phyloP scores from a whole-genome alignment of 2,888 invertebrate species.

The Poecilobothrus nobilitatus region DNA sequence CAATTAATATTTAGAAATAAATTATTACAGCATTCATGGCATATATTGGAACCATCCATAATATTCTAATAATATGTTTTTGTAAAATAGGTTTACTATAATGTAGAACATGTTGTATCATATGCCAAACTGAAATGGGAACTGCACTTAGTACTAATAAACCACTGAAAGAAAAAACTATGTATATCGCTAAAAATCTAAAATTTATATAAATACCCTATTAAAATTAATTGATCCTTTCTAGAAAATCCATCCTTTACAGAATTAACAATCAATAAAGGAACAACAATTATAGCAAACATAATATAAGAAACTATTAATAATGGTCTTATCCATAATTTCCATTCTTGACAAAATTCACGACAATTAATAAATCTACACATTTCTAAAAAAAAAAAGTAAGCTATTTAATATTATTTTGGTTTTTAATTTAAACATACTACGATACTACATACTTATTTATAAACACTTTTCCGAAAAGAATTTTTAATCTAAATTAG shows the following conservation, averaged over 20 bases:
- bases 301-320: slow-evolving; percentile 71
- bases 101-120: slow-evolving; percentile 86
- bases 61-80: slow-evolving; percentile 88
- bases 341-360: slow-evolving; percentile 54
- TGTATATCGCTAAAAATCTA: neutral
- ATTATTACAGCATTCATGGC: slow-evolving; percentile 80
- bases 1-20: neutral
- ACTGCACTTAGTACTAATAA: slow-evolving; percentile 85
- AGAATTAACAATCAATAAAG: slow-evolving; percentile 71
- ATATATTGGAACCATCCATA: slow-evolving; percentile 98
- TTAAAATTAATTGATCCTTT: slow-evolving; percentile 70
- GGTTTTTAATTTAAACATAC: too few species aligned
- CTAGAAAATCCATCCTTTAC: slow-evolving; percentile 69
- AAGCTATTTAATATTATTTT: too few species aligned
- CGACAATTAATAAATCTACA: slow-evolving; percentile 23
- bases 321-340: slow-evolving; percentile 82
- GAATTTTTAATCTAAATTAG: too few species aligned
- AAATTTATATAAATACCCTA: slow-evolving; percentile 46
- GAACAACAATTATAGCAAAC: slow-evolving; percentile 74
- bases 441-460: too few species aligned
- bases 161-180: slow-evolving; percentile 43
- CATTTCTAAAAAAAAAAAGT: slow-evolving; percentile 11
- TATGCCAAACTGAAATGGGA: slow-evolving; percentile 91
- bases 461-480: too few species aligned
- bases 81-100: slow-evolving; percentile 87